Percentiles rank a stretch among this genome's conserved stretches.
Evolutionary conservation across 2,113 vertebrate species (phyloP).

Genomic region (Rhineura floridana): DNA sequence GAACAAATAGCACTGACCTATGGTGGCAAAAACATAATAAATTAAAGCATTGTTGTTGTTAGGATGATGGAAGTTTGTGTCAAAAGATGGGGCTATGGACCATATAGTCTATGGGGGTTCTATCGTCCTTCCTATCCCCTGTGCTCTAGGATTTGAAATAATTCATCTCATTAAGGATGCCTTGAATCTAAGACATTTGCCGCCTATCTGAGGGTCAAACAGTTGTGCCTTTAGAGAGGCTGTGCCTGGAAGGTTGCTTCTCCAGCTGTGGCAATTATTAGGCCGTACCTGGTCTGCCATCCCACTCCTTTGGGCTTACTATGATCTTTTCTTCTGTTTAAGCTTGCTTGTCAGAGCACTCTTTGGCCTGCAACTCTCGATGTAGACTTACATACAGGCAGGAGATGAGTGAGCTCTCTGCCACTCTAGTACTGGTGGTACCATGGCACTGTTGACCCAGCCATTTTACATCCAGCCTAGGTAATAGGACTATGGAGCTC

Average conservation of each 20-base stretch:
- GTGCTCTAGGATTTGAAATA: too few relatives aligned
- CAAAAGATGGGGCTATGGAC: not conserved
- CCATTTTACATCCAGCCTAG: not conserved
- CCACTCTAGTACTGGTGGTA: not conserved
- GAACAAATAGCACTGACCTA: not conserved
- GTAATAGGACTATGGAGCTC: not conserved
- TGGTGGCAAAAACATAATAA: not conserved
- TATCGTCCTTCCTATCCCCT: not conserved
- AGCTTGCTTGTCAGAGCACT: not conserved
- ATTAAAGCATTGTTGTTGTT: not conserved
- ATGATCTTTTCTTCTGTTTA: not conserved
- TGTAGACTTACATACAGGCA: not conserved
- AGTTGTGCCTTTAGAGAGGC: too few relatives aligned
- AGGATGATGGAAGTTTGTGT: not conserved
- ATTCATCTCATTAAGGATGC: not conserved
- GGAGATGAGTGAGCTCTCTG: not conserved
- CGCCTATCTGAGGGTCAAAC: not conserved
- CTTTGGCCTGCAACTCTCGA: not conserved
- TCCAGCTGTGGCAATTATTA: not conserved
- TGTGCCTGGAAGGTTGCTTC: not conserved
- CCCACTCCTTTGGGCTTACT: not conserved
- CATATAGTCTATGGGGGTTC: not conserved
- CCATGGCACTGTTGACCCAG: not conserved
- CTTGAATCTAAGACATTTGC: not conserved
- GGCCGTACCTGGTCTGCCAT: not conserved